Evolutionary conservation across 2,888 invertebrate genomes (phyloP), one percentile per base, ranked within the genome.

Genomic region (Meiosimyza platycephala): DNA sequence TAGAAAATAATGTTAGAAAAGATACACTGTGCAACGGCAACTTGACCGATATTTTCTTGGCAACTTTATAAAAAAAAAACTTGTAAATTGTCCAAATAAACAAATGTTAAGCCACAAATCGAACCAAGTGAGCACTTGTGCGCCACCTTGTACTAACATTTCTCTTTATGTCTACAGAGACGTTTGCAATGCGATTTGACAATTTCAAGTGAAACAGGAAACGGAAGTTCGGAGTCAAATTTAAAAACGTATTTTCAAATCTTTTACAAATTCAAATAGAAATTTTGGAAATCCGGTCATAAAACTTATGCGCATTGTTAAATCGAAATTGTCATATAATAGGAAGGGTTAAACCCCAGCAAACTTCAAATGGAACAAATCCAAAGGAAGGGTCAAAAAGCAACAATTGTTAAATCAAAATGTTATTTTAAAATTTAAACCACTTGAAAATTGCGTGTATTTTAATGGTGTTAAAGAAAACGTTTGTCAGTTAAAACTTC

Each of bases 401-500:
- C 33, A 9, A 67, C 67, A 55, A 33, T 51, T 22, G 50, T 18
- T 67, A 18, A 40, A 55, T 33, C 40, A 48, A 67, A 55, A 13
- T 12, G 63, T 62, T 48, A 63, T 16, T 70, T 62, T 70, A 52
- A 70, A 70, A 70, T 63, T 47, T 63, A 54, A 69, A 47, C 33
- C 54, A 70, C 63, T 62, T 54, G 7, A 54, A 12, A 15, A 28
- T 59, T 72, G 59, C 33, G 60, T 59, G 47, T 52, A 52, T 22
- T 40, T 22, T 28, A 59, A 50, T 22, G 66, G 57, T 55, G 63
- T 66, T 60, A 79, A 48, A 63, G 12, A 13, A 13, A 63, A 40
- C 33, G n/a, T 48, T 60, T 63, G 13, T 52, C 55, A 63, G 52
- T 15, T 16, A 11, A 48, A 72, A 50, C 68, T 75, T 76, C n/a